Evolutionary conservation across 2,113 vertebrate species (phyloP).

Genomic region (Alouatta palliata): DNA sequence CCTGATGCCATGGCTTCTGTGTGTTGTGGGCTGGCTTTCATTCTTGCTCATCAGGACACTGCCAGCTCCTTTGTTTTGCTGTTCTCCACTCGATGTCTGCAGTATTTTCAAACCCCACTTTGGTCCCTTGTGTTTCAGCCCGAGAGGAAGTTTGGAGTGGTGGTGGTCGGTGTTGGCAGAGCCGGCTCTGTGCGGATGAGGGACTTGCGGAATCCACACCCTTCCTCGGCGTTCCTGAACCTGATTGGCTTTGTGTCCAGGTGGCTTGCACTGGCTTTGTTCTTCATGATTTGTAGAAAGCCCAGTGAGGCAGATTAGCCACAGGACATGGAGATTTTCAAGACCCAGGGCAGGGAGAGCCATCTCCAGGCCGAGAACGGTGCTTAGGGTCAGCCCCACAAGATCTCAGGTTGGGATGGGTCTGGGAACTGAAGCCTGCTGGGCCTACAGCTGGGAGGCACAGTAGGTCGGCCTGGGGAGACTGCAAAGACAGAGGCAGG

Average conservation of each 20-base stretch:
- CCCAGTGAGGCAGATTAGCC: background rate
- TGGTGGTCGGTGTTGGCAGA: conserved; percentile 93
- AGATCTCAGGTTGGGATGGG: background rate
- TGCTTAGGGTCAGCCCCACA: background rate
- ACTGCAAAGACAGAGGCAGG: background rate
- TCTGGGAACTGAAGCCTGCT: background rate
- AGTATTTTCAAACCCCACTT: background rate
- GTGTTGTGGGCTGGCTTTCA: background rate
- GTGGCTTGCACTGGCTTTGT: conserved; percentile 78
- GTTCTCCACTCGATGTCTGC: background rate
- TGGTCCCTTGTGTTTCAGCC: conserved; percentile 63
- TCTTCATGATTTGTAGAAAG: background rate
- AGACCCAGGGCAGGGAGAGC: background rate
- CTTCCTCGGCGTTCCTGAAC: conserved; percentile 86
- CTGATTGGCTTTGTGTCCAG: conserved; percentile 93
- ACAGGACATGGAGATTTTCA: background rate
- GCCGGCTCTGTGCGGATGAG: conserved; percentile 91
- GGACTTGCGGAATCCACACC: conserved; percentile 87
- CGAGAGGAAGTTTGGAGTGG: conserved; percentile 90
- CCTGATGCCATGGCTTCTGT: fast-evolving
- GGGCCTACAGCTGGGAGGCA: background rate
- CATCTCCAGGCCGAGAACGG: background rate
- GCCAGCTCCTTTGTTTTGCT: background rate
- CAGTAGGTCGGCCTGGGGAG: background rate
- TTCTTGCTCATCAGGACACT: background rate